Evolutionary conservation across 1,140 invertebrate species (phyloP).

Genomic region (Sinonovacula constricta): DNA sequence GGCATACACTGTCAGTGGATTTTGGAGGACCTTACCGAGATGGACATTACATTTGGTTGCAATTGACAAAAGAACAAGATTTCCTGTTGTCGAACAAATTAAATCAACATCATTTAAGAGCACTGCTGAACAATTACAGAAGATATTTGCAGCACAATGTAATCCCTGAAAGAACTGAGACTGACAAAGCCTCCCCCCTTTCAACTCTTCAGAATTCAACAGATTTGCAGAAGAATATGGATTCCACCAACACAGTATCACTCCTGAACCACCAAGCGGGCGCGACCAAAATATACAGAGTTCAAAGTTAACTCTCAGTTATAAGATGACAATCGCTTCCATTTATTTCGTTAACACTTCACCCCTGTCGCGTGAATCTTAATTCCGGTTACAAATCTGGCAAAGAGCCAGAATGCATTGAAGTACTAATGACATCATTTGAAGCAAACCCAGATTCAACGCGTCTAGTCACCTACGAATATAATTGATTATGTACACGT

Average conservation of each 20-base stretch:
- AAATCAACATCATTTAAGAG: neutral
- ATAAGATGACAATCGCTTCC: too few species aligned
- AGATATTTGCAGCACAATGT: neutral
- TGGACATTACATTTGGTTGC: slow-evolving; percentile 56
- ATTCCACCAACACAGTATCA: slow-evolving; percentile 24
- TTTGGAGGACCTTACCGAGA: slow-evolving; percentile 59
- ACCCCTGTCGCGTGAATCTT: too few species aligned
- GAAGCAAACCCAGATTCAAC: too few species aligned
- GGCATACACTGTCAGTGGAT: slow-evolving; percentile 59
- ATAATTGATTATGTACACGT: too few species aligned
- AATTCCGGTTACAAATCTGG: too few species aligned
- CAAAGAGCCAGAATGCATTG: too few species aligned
- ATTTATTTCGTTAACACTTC: too few species aligned
- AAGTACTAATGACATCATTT: too few species aligned
- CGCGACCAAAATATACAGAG: too few species aligned
- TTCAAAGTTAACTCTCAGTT: too few species aligned
- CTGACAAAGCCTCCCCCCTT: neutral
- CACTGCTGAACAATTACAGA: neutral
- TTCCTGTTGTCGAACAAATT: neutral
- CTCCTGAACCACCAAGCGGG: slow-evolving; percentile 8
- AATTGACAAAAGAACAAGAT: slow-evolving; percentile 61
- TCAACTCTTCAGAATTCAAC: neutral
- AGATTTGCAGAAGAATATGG: slow-evolving; percentile 1
- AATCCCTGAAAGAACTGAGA: neutral
- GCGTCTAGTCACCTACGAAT: too few species aligned